Percentiles rank a stretch among this genome's conserved stretches.
Evolutionary conservation across 2,888 invertebrate species (phyloP).

Genomic region (Hemithea aestivaria): DNA sequence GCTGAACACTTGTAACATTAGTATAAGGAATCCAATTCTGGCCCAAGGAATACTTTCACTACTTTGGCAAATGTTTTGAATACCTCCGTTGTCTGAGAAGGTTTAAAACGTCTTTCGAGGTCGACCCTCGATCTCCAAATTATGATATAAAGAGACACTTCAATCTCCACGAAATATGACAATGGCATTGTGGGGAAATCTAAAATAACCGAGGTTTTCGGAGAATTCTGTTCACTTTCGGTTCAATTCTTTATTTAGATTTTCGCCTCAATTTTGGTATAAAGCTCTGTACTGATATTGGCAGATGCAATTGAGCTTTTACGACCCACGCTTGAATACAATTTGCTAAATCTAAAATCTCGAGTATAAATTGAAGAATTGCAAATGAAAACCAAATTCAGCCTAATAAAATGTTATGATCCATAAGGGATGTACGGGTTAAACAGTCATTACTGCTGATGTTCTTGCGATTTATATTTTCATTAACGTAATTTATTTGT

Average conservation of each 20-base stretch:
- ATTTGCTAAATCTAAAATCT: no score
- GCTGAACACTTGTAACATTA: neutral
- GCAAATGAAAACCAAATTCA: no score
- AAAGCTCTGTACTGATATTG: no score
- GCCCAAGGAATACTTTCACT: conserved; percentile 20
- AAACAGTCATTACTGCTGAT: no score
- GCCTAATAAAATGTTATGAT: no score
- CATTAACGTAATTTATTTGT: no score
- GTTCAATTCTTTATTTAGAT: neutral
- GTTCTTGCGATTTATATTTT: no score
- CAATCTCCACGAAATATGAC: conserved; percentile 38
- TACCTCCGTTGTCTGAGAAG: conserved; percentile 39
- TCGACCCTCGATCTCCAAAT: conserved; percentile 42
- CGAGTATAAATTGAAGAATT: no score
- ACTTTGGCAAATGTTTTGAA: conserved; percentile 39
- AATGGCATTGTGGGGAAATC: conserved; percentile 31
- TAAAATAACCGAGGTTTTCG: conserved; percentile 10
- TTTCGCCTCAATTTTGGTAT: no score
- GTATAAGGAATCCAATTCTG: conserved; percentile 7
- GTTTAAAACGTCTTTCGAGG: conserved; percentile 31
- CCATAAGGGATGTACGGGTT: neutral
- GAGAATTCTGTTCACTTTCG: conserved; percentile 1
- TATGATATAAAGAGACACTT: conserved; percentile 51
- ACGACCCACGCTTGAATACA: no score
- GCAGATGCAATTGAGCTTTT: no score